Conservation (phyloP, 2,888 invertebrate genomes). For the Sisyra nigra region DNA sequence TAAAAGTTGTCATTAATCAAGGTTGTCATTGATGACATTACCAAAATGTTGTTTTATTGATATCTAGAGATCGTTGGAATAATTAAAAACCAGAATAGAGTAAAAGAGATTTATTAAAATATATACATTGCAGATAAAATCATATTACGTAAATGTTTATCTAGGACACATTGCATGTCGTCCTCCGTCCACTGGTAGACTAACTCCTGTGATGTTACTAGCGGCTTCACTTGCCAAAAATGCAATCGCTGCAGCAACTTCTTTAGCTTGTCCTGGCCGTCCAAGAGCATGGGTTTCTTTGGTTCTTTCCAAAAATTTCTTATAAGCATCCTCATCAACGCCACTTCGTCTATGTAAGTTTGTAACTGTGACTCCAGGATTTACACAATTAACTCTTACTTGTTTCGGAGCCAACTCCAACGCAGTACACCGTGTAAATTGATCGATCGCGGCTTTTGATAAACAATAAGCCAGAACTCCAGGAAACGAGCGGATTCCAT, state of each 20-base stretch:
- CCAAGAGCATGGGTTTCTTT: slow-evolving; percentile 87
- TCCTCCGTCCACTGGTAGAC: slow-evolving; percentile 87
- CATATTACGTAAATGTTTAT: slow-evolving; percentile 27
- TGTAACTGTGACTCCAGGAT: slow-evolving; percentile 85
- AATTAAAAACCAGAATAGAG: not conserved
- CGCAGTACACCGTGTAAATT: slow-evolving; percentile 84
- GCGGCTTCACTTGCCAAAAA: slow-evolving; percentile 82
- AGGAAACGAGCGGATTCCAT: slow-evolving; percentile 79
- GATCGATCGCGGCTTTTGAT: slow-evolving; percentile 88
- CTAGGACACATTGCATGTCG: slow-evolving; percentile 88
- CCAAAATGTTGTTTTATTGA: not conserved
- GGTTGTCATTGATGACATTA: not conserved
- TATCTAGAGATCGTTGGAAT: not conserved
- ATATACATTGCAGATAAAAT: slow-evolving; percentile 4
- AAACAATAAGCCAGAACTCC: slow-evolving; percentile 82
- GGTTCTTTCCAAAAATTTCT: slow-evolving; percentile 65
- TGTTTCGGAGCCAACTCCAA: slow-evolving; percentile 68
- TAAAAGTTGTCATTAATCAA: not conserved
- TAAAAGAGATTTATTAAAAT: not conserved
- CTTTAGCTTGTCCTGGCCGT: slow-evolving; percentile 64
- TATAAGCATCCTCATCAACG: slow-evolving; percentile 65
- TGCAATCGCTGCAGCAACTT: slow-evolving; percentile 79
- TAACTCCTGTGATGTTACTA: slow-evolving; percentile 81
- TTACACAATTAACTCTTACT: slow-evolving; percentile 81
- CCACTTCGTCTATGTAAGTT: slow-evolving; percentile 79